Percentiles rank a stretch among this genome's conserved stretches.
Conservation (phyloP, 2,797 vertebrate species). For the Artibeus lituratus region DNA sequence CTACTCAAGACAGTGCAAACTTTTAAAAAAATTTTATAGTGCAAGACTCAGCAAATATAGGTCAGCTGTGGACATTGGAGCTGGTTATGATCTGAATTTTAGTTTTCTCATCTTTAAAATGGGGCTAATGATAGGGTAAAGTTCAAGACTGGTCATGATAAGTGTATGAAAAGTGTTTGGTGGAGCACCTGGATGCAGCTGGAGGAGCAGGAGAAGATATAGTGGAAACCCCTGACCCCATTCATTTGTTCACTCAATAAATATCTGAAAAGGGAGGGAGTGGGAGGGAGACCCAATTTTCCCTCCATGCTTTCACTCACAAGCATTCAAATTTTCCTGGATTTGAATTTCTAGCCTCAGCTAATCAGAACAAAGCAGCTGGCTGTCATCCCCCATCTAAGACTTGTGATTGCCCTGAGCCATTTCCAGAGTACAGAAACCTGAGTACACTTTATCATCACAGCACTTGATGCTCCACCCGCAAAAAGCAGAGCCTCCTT, state of each 20-base stretch:
- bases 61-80: not conserved
- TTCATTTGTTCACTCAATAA: not conserved
- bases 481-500: conserved; percentile 19
- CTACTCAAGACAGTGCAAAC: not conserved
- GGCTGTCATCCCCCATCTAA: not conserved
- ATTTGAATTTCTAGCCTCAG: not conserved
- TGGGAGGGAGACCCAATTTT: not conserved
- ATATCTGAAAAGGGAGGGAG: not conserved
- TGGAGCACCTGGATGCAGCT: too few relatives aligned
- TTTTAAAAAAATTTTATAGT: not conserved
- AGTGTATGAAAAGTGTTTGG: not conserved
- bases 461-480: not conserved
- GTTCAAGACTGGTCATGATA: not conserved
- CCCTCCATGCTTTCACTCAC: not conserved
- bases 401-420: not conserved
- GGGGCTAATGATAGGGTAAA: not conserved
- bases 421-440: not conserved
- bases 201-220: not conserved
- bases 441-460: not conserved
- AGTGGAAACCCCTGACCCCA: not conserved
- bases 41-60: not conserved
- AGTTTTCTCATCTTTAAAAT: not conserved
- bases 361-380: not conserved
- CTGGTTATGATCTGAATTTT: not conserved
- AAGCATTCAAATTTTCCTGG: not conserved